Evolutionary conservation across 1,140 invertebrate species (phyloP), one percentile per base, ranked within the genome.

Genomic region (Chrysomallon squamiferum): DNA sequence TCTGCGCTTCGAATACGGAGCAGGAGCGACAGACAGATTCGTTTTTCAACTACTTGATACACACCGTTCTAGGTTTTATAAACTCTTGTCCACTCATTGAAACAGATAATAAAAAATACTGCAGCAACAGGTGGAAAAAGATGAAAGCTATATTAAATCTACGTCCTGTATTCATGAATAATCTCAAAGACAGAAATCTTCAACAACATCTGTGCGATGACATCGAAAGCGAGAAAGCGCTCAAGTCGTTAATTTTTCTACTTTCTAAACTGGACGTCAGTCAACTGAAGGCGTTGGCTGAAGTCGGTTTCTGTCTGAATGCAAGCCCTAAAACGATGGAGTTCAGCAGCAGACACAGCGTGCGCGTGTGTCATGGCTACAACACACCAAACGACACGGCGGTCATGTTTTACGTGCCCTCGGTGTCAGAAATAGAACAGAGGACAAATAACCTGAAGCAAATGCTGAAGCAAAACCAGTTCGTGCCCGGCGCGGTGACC

Each of bases 241-340:
- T 70, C 30, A 64, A 73, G 43, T 38, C 45, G 11, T 20, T 71
- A 15, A 22, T 77, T 3, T 41, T 59, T 41, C n/a, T 33, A 6
- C 47, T 74, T 7, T n/a, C 32, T 20, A 61, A 59, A 25, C 45
- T 71, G 15, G 50, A 54, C n/a, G 35, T 59, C 32, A 22, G 43
- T 25, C 66, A 75, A 45, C 56, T 75, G 0, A n/a, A 62, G 30
- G 49, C 52, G 0, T 38, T 74, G 15, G 18, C 45, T 20, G 62
- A 78, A 41, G 61, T 80, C 13, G 78, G 78, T 2, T 64, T 78
- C 45, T 80, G 78, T 59, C 58, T 78, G 18, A 52, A 13, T 9
- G 71, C 66, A n/a, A 65, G 76, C 0, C 72, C 75, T 1, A 72
- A 74, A 29, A 71, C 71, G 11, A 61, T 57, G n/a, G 52, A 69